These are phyloP conservation scores for Meloidogyne chitwoodi DNA, from an alignment of 1,140 invertebrate species.

Conservation along the genomic window DNA sequence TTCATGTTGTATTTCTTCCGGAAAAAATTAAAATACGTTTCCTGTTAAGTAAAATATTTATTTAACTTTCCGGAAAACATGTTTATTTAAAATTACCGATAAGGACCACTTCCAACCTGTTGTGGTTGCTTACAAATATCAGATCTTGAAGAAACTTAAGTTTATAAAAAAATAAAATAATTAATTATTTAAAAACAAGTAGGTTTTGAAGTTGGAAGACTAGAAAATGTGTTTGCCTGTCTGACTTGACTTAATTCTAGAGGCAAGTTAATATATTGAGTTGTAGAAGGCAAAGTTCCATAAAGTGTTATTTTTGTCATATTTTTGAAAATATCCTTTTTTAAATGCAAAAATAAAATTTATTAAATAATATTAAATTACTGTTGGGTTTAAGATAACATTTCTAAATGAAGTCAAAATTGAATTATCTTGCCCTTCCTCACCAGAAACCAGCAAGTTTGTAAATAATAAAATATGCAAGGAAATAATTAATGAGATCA, in stretches of 20 bases:
- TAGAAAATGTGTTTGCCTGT: not conserved
- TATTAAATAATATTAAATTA: not conserved
- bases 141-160: not conserved
- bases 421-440: not conserved
- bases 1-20: not conserved
- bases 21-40: not conserved
- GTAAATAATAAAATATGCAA: not conserved
- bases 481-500: not conserved
- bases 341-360: not conserved
- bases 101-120: slow-evolving; percentile 56
- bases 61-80: not conserved
- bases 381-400: slow-evolving; percentile 1
- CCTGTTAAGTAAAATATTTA: not conserved
- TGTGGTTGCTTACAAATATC: slow-evolving; percentile 48
- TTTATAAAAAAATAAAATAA: not conserved
- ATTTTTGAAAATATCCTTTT: slow-evolving; percentile 18
- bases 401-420: slow-evolving; percentile 1
- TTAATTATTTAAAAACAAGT: not conserved
- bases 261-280: not conserved
- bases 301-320: slow-evolving; percentile 14
- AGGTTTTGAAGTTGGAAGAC: not conserved
- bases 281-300: not conserved
- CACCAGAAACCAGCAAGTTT: not conserved
- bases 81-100: slow-evolving; percentile 13
- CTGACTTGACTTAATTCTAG: not conserved